Conservation (phyloP, 2,888 invertebrate species). For the Euproctis similis region DNA sequence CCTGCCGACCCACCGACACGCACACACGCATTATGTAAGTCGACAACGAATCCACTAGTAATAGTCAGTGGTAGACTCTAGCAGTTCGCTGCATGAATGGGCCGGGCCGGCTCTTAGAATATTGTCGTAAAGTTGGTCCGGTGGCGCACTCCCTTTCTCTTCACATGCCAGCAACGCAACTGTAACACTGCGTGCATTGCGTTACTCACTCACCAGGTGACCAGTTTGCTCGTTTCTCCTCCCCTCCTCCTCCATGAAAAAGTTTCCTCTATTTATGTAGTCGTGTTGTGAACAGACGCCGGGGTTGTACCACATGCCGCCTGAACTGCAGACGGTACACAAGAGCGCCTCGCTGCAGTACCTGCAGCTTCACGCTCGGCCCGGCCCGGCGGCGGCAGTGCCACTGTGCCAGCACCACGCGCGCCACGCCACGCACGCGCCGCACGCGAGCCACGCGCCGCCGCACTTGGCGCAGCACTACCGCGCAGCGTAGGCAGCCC, state of each 20-base stretch:
- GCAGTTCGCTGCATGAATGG: no score
- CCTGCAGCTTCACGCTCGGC: conserved; percentile 49
- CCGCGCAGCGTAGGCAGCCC: conserved; percentile 23
- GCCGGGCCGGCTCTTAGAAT: no score
- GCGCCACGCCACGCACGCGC: conserved; percentile 17
- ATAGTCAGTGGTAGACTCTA: no score
- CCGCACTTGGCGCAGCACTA: conserved; percentile 29
- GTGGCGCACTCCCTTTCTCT: no score
- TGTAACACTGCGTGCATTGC: no score
- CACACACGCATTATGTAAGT: conserved; percentile 51
- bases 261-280: no score
- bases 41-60: no score
- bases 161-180: no score
- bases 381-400: conserved; percentile 18
- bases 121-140: no score
- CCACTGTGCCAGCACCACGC: conserved; percentile 47
- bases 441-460: conserved; percentile 25
- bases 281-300: conserved; percentile 43
- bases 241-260: no score
- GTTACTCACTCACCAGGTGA: no score
- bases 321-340: conserved; percentile 63
- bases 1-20: conserved; percentile 74
- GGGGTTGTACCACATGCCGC: conserved; percentile 70
- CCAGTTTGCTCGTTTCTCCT: no score
- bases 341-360: conserved; percentile 62